phyloP scores from a whole-genome alignment of 2,888 invertebrate species.

The Eupithecia subfuscata region DNA sequence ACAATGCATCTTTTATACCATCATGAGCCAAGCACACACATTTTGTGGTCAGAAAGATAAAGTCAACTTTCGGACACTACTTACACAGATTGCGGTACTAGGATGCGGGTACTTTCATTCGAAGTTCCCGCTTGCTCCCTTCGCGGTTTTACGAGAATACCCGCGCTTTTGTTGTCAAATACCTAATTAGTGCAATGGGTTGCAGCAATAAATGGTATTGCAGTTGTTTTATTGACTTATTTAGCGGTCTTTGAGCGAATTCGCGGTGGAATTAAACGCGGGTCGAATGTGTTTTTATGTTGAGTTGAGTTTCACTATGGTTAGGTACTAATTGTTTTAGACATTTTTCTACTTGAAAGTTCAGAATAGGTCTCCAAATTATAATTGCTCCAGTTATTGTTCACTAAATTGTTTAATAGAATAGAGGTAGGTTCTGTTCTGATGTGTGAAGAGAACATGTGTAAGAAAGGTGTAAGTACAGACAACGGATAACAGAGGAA shows the following conservation, averaged over 20 bases:
- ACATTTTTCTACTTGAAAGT: slow-evolving; percentile 16
- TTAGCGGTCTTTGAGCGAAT: slow-evolving; percentile 35
- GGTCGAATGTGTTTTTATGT: slow-evolving; percentile 21
- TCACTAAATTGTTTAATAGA: neutral
- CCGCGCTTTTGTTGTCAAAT: slow-evolving; percentile 42
- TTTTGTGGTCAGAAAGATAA: slow-evolving; percentile 4
- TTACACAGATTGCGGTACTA: slow-evolving; percentile 11
- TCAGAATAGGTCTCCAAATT: slow-evolving; percentile 3
- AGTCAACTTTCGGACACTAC: slow-evolving; percentile 1
- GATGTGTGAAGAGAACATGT: neutral
- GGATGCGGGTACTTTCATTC: slow-evolving; percentile 6
- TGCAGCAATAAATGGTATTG: slow-evolving; percentile 38
- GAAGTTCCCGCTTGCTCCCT: slow-evolving; percentile 22
- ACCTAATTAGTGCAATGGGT: slow-evolving; percentile 44
- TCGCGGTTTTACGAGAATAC: slow-evolving; percentile 33
- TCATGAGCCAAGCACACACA: neutral
- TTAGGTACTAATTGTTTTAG: neutral
- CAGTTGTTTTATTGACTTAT: slow-evolving; percentile 29
- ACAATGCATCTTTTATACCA: neutral
- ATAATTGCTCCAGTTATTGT: neutral
- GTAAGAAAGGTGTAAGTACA: neutral
- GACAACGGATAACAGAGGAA: neutral
- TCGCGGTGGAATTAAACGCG: slow-evolving; percentile 9
- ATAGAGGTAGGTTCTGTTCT: neutral
- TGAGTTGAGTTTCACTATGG: slow-evolving; percentile 18